Evolutionary conservation across 2,888 invertebrate species (phyloP), one percentile per base, ranked within the genome.

Genomic region (Xanthia icteritia): DNA sequence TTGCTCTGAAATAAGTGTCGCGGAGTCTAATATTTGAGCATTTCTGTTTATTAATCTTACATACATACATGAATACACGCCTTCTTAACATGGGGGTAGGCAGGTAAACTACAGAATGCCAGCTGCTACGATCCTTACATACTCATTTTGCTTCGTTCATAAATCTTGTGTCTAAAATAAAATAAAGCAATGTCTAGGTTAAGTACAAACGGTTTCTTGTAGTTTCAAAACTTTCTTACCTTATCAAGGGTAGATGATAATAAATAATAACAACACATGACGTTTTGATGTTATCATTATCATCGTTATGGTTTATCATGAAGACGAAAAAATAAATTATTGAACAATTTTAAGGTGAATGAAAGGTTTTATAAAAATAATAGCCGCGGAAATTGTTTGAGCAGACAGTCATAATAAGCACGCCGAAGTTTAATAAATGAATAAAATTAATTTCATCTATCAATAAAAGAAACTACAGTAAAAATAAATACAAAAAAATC

Each of bases 221-320:
- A n/a, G n/a, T 51, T 61, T 23, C 6, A 42, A 58, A 45, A 8
- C 42, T 36, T 61, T 39, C n/a, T 58, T 39, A 27, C 23, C 27
- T 51, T 56, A 83, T 20, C 31, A 69, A 56, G 17, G 36, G 17
- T 51, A 20, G n/a, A n/a, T 20, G 27, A 85, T 74, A 51, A 61
- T 15, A 73, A 70, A 77, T 64, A 60, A 76, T 61, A 73, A 78
- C 31, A 81, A 76, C 54, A 54, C 31, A 23, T 74, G 71, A 74
- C 68, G 51, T 73, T 61, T 69, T 42, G 15, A n/a, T 60, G 31
- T 58, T 69, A 70, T 71, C 27, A 39, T 58, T 69, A 70, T 71
- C 27, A 39, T 61, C n/a, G 23, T 60, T 42, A 51, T 39, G 39
- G 31, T 31, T 63, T 73, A 69, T 77, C 65, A 48, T 48, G 31